Evolutionary conservation across 2,797 vertebrate species (phyloP).

Genomic region (Girardinus metallicus): DNA sequence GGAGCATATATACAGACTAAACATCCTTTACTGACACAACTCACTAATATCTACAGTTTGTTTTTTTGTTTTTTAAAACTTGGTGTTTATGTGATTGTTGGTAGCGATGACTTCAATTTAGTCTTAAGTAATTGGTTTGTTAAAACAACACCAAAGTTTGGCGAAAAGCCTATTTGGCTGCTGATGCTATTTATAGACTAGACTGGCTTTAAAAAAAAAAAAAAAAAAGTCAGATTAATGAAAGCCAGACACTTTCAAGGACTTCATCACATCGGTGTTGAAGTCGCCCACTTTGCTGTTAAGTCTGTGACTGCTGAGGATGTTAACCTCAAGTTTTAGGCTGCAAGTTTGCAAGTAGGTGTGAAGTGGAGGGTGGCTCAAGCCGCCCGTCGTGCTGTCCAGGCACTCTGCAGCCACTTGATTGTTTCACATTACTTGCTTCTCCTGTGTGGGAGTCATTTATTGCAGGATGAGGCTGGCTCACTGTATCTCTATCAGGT

Average conservation of each 20-base stretch:
- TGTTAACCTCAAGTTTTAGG: not conserved
- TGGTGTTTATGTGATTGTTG: not conserved
- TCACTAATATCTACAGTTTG: not conserved
- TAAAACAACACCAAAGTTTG: not conserved
- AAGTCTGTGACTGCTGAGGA: not conserved
- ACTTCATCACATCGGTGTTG: not conserved
- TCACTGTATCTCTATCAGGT: not conserved
- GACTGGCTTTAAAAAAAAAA: not conserved
- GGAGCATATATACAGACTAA: not conserved
- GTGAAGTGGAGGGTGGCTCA: not conserved
- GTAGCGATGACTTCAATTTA: not conserved
- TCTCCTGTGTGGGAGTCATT: not conserved
- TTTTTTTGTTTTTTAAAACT: too few species aligned
- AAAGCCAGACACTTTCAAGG: not conserved
- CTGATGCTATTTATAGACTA: not conserved
- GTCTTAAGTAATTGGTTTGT: not conserved
- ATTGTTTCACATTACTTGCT: not conserved
- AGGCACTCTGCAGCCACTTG: not conserved
- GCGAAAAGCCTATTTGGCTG: not conserved
- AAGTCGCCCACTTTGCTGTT: not conserved
- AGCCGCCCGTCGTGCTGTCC: not conserved
- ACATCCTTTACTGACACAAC: not conserved
- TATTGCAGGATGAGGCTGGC: not conserved
- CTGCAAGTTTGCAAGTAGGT: not conserved
- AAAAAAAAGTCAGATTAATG: not conserved